phyloP scores from a whole-genome alignment of 2,888 invertebrate genomes.

The Eudemis profundana region DNA sequence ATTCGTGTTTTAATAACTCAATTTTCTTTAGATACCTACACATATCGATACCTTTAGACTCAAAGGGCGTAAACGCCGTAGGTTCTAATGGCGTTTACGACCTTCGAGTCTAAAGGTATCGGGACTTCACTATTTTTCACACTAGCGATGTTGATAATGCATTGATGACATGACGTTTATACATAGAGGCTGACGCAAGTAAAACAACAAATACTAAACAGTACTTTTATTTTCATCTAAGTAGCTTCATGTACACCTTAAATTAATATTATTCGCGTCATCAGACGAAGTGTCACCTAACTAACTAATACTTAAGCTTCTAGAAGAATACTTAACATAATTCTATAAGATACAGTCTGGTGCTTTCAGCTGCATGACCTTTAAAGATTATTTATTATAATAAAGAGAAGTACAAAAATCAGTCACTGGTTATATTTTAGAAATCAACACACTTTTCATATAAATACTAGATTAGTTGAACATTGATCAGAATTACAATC shows the following conservation, averaged over 20 bases:
- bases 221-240: slow-evolving; percentile 36
- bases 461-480: neutral
- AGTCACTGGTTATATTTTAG: neutral
- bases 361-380: neutral
- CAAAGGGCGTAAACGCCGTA: too few species aligned
- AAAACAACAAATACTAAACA: slow-evolving; percentile 6
- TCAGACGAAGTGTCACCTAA: slow-evolving; percentile 21
- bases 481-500: neutral
- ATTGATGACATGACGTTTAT: too few species aligned
- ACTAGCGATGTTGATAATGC: too few species aligned
- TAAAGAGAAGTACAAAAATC: slow-evolving; percentile 5
- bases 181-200: neutral
- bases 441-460: neutral
- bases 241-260: slow-evolving; percentile 37
- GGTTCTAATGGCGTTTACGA: too few species aligned
- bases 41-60: too few species aligned
- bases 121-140: too few species aligned
- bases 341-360: slow-evolving; percentile 11
- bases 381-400: too few species aligned
- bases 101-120: too few species aligned
- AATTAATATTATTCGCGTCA: slow-evolving; percentile 31
- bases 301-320: slow-evolving; percentile 27
- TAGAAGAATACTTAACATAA: slow-evolving; percentile 18
- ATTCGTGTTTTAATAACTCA: too few species aligned
- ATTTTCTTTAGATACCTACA: too few species aligned